These are phyloP conservation scores for Athripsodes cinereus DNA, from an alignment of 2,888 invertebrate species.

Conservation along the genomic window DNA sequence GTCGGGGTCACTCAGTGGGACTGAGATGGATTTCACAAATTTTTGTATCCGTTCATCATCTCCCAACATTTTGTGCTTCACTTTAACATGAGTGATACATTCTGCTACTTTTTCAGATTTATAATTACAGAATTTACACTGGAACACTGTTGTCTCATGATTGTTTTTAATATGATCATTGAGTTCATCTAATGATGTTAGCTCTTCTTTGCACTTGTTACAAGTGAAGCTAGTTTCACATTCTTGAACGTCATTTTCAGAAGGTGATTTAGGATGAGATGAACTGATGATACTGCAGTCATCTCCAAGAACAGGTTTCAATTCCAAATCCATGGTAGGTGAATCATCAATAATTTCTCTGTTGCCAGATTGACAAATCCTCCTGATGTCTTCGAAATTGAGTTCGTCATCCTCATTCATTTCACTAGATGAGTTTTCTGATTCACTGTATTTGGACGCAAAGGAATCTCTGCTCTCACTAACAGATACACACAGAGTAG, in stretches of 20 bases:
- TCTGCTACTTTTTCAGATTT: constrained; percentile 60
- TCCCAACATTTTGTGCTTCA: constrained; percentile 54
- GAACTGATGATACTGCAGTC: background rate
- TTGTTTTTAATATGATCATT: constrained; percentile 58
- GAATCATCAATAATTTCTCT: background rate
- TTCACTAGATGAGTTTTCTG: constrained; percentile 16
- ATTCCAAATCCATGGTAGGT: background rate
- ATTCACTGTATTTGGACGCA: background rate
- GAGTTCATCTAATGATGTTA: constrained; percentile 6
- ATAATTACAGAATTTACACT: constrained; percentile 68
- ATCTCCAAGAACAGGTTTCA: background rate
- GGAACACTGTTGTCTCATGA: constrained; percentile 66
- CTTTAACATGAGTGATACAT: constrained; percentile 58
- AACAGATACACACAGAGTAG: background rate
- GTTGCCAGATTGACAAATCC: constrained; percentile 14
- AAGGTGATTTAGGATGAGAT: background rate
- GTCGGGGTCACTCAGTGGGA: background rate
- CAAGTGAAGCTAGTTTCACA: constrained; percentile 10
- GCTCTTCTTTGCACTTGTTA: constrained; percentile 17
- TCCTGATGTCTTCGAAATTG: constrained; percentile 20
- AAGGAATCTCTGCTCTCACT: background rate
- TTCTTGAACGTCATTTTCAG: background rate
- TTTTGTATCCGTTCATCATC: constrained; percentile 43
- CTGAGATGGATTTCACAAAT: constrained; percentile 30
- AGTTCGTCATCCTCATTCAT: constrained; percentile 24